Percentiles rank a stretch among this genome's conserved stretches.
These are phyloP conservation scores for Nasonia oneida DNA, from an alignment of 2,888 invertebrate genomes.

Conservation along the genomic window DNA sequence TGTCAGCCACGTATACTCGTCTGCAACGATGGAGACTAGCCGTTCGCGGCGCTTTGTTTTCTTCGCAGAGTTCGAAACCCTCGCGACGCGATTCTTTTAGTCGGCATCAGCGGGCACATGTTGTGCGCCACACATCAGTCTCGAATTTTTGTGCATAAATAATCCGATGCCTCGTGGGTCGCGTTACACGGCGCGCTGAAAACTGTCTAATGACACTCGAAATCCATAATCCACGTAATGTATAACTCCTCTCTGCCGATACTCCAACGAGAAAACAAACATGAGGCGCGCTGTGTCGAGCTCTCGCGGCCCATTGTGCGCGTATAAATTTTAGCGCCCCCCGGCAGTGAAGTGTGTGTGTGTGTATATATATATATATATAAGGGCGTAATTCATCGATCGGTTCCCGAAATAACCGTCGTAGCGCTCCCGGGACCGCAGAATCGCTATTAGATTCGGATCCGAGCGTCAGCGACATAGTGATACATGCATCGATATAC, in stretches of 20 bases:
- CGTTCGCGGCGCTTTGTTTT: not conserved
- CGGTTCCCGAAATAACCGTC: slow-evolving; percentile 48
- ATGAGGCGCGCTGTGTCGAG: not conserved
- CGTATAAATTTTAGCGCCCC: slow-evolving; percentile 31
- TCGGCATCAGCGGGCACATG: slow-evolving; percentile 28
- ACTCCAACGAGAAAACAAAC: slow-evolving; percentile 34
- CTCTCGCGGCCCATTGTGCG: not conserved
- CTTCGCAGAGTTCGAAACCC: not conserved
- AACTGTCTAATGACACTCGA: not conserved
- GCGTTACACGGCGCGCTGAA: not conserved
- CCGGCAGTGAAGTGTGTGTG: not conserved
- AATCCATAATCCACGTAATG: slow-evolving; percentile 12
- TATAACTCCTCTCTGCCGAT: not conserved
- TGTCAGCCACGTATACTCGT: not conserved
- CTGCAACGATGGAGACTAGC: too few species aligned
- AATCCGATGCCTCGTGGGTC: too few species aligned
- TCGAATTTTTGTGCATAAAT: too few species aligned
- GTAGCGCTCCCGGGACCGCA: slow-evolving; percentile 35
- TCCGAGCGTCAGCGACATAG: slow-evolving; percentile 33
- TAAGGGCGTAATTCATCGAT: slow-evolving; percentile 54
- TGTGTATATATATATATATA: not conserved
- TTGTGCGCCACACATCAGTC: not conserved
- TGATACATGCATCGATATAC: slow-evolving; percentile 42
- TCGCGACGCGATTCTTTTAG: slow-evolving; percentile 37
- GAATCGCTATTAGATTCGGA: slow-evolving; percentile 56